Evolutionary conservation across 1,140 invertebrate genomes (phyloP).

Genomic region (Stegodyphus mimosarum): DNA sequence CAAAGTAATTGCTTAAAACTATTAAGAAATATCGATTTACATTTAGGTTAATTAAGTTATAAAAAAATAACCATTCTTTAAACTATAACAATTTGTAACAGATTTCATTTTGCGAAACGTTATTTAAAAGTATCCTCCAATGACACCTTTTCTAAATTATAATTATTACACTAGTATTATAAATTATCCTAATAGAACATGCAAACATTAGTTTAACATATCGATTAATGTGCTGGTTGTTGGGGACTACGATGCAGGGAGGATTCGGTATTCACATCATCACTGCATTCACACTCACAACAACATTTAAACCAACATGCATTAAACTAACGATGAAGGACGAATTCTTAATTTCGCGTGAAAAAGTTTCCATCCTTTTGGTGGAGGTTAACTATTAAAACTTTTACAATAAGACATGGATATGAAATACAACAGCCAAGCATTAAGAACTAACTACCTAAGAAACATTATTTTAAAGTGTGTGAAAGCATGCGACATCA

Average conservation of each 20-base stretch:
- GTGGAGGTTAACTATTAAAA: not conserved
- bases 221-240: not conserved
- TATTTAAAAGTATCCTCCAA: too few species aligned
- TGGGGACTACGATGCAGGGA: slow-evolving; percentile 30
- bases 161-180: too few species aligned
- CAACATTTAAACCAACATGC: slow-evolving; percentile 58
- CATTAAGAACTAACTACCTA: slow-evolving; percentile 57
- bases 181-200: too few species aligned
- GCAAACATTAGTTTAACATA: too few species aligned
- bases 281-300: slow-evolving; percentile 48
- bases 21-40: too few species aligned
- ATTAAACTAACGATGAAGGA: slow-evolving; percentile 36
- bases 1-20: too few species aligned
- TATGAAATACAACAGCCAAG: slow-evolving; percentile 48
- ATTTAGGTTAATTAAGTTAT: too few species aligned
- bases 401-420: slow-evolving; percentile 23
- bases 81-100: too few species aligned
- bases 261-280: slow-evolving; percentile 12
- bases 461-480: slow-evolving; percentile 23
- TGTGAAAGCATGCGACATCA: slow-evolving; percentile 53
- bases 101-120: too few species aligned
- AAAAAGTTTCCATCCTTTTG: not conserved
- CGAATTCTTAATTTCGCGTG: not conserved
- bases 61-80: too few species aligned
- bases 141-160: too few species aligned